Evolutionary conservation across 1,140 invertebrate genomes (phyloP), one percentile per base, ranked within the genome.

Genomic region (Drosophila asahinai): DNA sequence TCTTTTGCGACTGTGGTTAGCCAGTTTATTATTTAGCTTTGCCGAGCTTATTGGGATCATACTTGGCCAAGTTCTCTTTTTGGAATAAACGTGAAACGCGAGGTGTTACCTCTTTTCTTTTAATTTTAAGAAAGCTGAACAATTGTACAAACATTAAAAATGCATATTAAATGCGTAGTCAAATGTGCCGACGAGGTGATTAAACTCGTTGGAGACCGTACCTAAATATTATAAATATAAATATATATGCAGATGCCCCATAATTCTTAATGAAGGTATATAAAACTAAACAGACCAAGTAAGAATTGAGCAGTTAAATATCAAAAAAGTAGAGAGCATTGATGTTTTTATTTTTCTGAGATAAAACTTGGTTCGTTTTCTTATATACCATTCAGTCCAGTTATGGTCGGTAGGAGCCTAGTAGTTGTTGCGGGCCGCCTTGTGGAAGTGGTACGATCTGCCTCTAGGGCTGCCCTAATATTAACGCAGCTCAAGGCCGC

Each of bases 111-210:
- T 12, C 8, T 27, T 38, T 54, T 54, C 48, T n/a, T 54, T 22
- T 19, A 22, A 67, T 19, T 27, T 17, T 2, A 14, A 22, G 6
- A 12, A 27, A 14, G 3, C 30, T 19, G 8, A 67, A 47, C 67
- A 71, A 57, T 71, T 71, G 63, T 47, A 14, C 49, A 71, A 71
- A 71, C 48, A 67, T 40, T 63, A 19, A 15, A 64, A 47, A 48
- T 67, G 58, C 33, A 66, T 33, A n/a, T n/a, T 30, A 9, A 30
- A 22, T 61, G 25, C 22, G 38, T 8, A 62, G 55, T 6, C 8
- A 62, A 22, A 62, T 40, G 12, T 33, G 19, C 8, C 4, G 2
- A 9, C 8, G n/a, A 48, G 59, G 42, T 38, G 6, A 11, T 27
- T 67, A 30, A 67, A 48, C 59, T 11, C 9, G 1, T 33, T 45